Evolutionary conservation across 2,797 vertebrate species (phyloP).

Genomic region (Austrolebias charrua): DNA sequence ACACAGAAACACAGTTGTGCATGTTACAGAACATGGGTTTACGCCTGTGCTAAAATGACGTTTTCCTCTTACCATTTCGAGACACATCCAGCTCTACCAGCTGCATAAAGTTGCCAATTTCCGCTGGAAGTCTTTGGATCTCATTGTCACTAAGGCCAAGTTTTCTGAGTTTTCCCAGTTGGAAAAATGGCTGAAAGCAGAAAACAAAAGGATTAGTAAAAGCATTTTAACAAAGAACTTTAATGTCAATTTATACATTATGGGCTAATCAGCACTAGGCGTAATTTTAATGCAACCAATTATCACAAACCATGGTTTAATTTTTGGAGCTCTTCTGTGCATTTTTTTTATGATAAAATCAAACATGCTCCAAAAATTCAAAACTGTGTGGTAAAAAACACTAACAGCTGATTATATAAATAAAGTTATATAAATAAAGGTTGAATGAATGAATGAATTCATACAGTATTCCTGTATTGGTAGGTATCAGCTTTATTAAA

Average conservation of each 20-base stretch:
- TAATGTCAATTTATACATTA: neutral
- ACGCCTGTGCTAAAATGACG: neutral
- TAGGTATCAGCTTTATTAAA: too few species aligned
- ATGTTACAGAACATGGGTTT: neutral
- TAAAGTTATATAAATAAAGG: too few species aligned
- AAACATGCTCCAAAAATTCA: too few species aligned
- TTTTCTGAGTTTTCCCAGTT: constrained; percentile 94
- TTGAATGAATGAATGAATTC: too few species aligned
- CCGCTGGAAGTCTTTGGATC: constrained; percentile 93
- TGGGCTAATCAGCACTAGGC: neutral
- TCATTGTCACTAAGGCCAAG: constrained; percentile 98
- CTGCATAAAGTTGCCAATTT: constrained; percentile 98
- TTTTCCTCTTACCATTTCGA: constrained; percentile 86
- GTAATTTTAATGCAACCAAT: neutral
- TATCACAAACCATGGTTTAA: too few species aligned
- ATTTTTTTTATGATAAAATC: too few species aligned
- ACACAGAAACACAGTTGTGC: neutral
- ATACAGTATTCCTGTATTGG: too few species aligned
- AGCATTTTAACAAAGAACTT: neutral
- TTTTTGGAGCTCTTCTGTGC: too few species aligned
- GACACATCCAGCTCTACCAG: constrained; percentile 96
- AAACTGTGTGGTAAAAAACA: too few species aligned
- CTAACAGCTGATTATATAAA: too few species aligned
- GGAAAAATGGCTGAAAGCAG: constrained; percentile 92
- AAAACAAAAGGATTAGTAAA: constrained; percentile 16